These are phyloP conservation scores for Habropoda laboriosa DNA, from an alignment of 1,140 invertebrate species.

Conservation along the genomic window DNA sequence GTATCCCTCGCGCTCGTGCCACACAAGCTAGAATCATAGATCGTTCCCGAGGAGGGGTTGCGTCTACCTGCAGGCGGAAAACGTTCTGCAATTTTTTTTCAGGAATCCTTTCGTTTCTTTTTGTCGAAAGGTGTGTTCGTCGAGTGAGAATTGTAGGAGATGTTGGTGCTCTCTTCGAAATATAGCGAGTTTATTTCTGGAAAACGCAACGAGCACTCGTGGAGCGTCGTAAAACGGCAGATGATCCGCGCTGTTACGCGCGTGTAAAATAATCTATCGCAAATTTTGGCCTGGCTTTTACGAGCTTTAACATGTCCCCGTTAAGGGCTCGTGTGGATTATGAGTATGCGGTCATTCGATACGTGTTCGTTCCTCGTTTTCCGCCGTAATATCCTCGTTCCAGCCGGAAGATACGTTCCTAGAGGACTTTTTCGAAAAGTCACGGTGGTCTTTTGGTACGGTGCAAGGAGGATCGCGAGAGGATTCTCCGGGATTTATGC, in stretches of 20 bases:
- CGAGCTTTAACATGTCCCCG: background rate
- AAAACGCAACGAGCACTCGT: no score
- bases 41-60: no score
- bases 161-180: no score
- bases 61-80: no score
- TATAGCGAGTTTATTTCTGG: no score
- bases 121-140: no score
- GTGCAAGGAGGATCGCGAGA: background rate
- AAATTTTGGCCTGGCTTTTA: background rate
- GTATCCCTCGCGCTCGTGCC: no score
- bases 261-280: background rate
- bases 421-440: background rate
- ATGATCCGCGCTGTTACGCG: background rate
- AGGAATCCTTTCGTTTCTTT: no score
- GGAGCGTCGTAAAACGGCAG: no score
- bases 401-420: background rate
- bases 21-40: no score
- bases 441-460: background rate
- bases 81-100: no score
- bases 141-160: no score
- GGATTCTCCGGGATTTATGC: conserved; percentile 31
- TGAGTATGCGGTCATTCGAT: background rate
- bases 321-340: background rate
- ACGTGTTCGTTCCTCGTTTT: background rate
- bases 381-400: background rate